Evolutionary conservation across 2,113 vertebrate species (phyloP), one percentile per base, ranked within the genome.

Genomic region (Phyllostomus hastatus): DNA sequence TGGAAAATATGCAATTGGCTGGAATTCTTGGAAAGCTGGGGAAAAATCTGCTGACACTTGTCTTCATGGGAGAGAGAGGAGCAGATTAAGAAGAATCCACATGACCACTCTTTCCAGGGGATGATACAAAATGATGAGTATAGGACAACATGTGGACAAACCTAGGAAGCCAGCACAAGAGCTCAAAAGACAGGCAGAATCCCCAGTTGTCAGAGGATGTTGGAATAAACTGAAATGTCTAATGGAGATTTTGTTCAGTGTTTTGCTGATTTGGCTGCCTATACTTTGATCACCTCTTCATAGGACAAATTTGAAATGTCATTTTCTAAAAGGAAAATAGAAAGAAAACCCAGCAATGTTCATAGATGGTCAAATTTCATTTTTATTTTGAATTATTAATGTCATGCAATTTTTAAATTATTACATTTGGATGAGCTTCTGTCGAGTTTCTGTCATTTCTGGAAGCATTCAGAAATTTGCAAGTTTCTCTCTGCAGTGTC

Each of bases 311-410:
- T 82, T 33, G 43, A 69, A 88, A 85, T 78, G 69, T 17, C 31
- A 52, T 54, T 76, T 91, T 46, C 19, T n/a, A n/a, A 38, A 48
- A 93, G 26, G 28, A 81, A 70, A 69, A 41, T 64, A 54, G 38
- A 5, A 76, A 54, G 28, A 84, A 88, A 94, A 73, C 57, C 0
- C 1, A 79, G 15, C 9, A 35, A 52, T 66, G 82, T 7, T 52
- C 35, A 7, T 41, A 28, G 16, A 14, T 72, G 24, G 10, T 33
- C 31, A 61, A 43, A 24, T n/a, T 75, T 70, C 69, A 0, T 64
- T 78, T 72, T 78, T 64, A 46, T 90, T 89, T 82, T 94, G 70
- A 52, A 82, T 75, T 69, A 28, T 66, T 69, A 31, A 57, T 33
- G 10, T 46, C 7, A 50, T 81, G 26, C 28, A 57, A 66, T 28